Base-by-base conservation (phyloP, 2,113 vertebrate genomes). In the Bos javanicus region DNA sequence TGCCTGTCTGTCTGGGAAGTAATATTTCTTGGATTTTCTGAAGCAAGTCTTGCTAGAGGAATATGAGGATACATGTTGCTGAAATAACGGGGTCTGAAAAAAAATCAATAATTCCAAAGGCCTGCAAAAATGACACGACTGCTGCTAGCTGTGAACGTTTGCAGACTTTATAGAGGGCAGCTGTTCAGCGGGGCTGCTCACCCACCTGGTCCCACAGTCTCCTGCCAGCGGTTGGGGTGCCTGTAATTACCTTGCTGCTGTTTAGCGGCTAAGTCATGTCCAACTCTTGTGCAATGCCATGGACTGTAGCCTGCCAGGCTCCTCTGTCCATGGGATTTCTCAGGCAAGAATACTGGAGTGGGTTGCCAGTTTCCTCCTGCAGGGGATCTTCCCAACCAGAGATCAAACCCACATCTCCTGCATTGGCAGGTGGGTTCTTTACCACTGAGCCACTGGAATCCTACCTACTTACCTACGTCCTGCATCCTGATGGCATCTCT, bases 1-100 rank as follows among this genome's bases (percentile, higher is more conserved):
- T 64, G 54, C 84, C 48, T 56, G 80, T 86, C 95, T 90, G 4
- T 95, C 83, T 89, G 60, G 39, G 39, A 98, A 90, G 80, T 94
- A 80, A 87, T 84, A 94, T 92, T 96, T 95, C 71, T 91, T 95
- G 48, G 62, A 52, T 57, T 91, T 94, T 94, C 97, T 92, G 74
- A 95, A 92, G 19, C 90, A 84, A 71, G 54, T 84, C 92, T 84
- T 48, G n/a, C 10, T 50, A 59, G 84, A 94, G 19, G 56, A 81
- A 52, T 57, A 43, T 52, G 50, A 95, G 93, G 82, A 95, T 94
- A 36, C 33, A 86, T 62, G 36, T 80, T 96, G 26, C 87, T 52
- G 64, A 94, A 96, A 97, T 85, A 48, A 13, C 52, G 11, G 33
- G 10, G 3, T 95, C 81, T 67, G 50, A 25, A 30, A 59, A 52